These are phyloP conservation scores for Cariama cristata DNA, from an alignment of 2,113 vertebrate genomes.

Conservation along the genomic window DNA sequence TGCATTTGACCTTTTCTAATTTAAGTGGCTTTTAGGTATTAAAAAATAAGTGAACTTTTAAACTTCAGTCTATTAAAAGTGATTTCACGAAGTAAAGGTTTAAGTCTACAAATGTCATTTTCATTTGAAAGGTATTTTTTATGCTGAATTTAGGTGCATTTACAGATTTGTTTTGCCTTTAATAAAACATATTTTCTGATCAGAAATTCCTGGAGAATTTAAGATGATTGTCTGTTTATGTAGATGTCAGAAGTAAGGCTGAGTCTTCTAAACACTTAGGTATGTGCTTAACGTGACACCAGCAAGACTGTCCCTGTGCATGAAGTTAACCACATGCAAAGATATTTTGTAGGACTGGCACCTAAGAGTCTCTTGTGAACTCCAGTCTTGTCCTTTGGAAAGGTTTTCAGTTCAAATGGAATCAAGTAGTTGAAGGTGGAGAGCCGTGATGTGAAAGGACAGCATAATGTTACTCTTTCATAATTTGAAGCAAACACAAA, in stretches of 20 bases:
- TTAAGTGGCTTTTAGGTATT: background rate
- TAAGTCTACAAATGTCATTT: background rate
- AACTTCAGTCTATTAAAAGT: background rate
- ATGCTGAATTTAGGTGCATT: background rate
- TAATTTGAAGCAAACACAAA: background rate
- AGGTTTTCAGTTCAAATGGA: background rate
- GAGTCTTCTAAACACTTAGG: conserved; percentile 31
- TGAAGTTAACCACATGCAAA: background rate
- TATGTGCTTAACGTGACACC: conserved; percentile 39
- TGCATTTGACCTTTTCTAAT: background rate
- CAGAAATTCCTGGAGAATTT: conserved; percentile 19
- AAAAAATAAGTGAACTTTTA: background rate
- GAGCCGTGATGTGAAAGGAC: background rate
- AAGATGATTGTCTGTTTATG: conserved; percentile 34
- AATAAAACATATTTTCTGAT: background rate
- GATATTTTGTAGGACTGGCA: background rate
- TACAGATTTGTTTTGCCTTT: background rate
- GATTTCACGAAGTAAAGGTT: background rate
- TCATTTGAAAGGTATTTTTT: background rate
- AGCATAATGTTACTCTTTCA: background rate
- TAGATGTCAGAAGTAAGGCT: conserved; percentile 6
- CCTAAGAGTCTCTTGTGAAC: background rate
- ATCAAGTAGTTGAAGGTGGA: background rate
- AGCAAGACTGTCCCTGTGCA: conserved; percentile 9
- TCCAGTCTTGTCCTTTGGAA: background rate